A percentile compares a stretch with the other conserved stretches of the same genome.
Evolutionary conservation across 2,888 invertebrate species (phyloP).

Genomic region (Lottia gigantea): DNA sequence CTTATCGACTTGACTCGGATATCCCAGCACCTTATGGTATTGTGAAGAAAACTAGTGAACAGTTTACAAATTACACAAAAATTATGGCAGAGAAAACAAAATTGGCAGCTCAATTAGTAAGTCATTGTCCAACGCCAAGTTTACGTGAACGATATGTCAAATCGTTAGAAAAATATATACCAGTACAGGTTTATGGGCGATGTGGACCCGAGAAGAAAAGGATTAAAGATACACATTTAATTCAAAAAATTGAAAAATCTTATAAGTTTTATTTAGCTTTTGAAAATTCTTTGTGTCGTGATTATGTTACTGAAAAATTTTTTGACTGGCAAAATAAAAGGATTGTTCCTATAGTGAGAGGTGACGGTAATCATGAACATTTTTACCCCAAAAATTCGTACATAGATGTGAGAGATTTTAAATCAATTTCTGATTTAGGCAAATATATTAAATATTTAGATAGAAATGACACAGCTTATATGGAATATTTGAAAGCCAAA

Average conservation of each 20-base stretch:
- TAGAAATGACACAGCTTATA: not conserved
- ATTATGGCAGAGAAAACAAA: slow-evolving; percentile 21
- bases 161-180: slow-evolving; percentile 20
- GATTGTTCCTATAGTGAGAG: slow-evolving; percentile 27
- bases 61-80: not conserved
- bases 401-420: slow-evolving; percentile 18
- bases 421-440: slow-evolving; percentile 16
- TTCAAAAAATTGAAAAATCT: slow-evolving; percentile 13
- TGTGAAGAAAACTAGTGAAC: not conserved
- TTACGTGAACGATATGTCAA: slow-evolving; percentile 21
- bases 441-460: slow-evolving; percentile 12
- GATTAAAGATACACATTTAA: not conserved
- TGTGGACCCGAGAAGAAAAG: slow-evolving; percentile 25
- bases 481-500: not conserved
- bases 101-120: slow-evolving; percentile 24
- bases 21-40: slow-evolving; percentile 27
- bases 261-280: slow-evolving; percentile 33
- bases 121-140: slow-evolving; percentile 24
- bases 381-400: slow-evolving; percentile 20
- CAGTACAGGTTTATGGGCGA: slow-evolving; percentile 26
- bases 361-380: slow-evolving; percentile 27
- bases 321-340: slow-evolving; percentile 13
- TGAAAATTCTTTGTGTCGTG: slow-evolving; percentile 31
- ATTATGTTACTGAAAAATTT: slow-evolving; percentile 34
- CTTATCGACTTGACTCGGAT: slow-evolving; percentile 36